Percentiles rank a stretch among this genome's conserved stretches.
These are phyloP conservation scores for Hydractinia echinata DNA, from an alignment of 30 jellyfish, hydroid and myxozoan genomes.

Conservation along the genomic window DNA sequence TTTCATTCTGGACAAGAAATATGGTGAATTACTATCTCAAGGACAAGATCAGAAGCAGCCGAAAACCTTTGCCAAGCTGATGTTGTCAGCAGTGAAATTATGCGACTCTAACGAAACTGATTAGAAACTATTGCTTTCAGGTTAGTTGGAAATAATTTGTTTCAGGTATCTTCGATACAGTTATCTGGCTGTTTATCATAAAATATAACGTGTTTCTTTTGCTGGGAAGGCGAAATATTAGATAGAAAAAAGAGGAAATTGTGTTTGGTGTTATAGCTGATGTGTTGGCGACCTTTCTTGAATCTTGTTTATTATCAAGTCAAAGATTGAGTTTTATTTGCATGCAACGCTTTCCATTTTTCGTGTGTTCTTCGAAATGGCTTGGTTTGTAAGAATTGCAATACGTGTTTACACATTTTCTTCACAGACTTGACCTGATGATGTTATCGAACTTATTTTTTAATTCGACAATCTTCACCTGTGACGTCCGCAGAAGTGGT, in stretches of 20 bases:
- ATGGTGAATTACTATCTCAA: conserved; percentile 87
- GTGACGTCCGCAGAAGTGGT: too few relatives aligned
- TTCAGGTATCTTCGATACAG: not conserved
- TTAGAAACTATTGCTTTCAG: conserved; percentile 91
- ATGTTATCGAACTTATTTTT: too few relatives aligned
- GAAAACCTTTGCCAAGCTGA: conserved; percentile 49
- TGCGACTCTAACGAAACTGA: conserved; percentile 73
- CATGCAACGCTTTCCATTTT: not conserved
- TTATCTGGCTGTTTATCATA: not conserved
- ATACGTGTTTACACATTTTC: too few relatives aligned
- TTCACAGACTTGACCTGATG: too few relatives aligned
- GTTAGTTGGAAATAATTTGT: conserved; percentile 1
- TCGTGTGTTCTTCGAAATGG: not conserved
- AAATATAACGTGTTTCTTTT: too few relatives aligned
- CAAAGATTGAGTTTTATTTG: not conserved
- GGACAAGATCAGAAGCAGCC: conserved; percentile 87
- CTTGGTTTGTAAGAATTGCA: not conserved
- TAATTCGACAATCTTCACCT: too few relatives aligned
- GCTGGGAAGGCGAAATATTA: too few relatives aligned
- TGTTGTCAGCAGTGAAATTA: conserved; percentile 70
- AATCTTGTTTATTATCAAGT: too few relatives aligned
- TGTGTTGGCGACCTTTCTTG: too few relatives aligned
- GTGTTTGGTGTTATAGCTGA: too few relatives aligned
- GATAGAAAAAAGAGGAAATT: too few relatives aligned
- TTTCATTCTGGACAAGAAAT: conserved; percentile 75